Percentiles rank a stretch among this genome's conserved stretches.
Conservation (phyloP, 1,140 invertebrate species). For the Anadara kagoshimensis region DNA sequence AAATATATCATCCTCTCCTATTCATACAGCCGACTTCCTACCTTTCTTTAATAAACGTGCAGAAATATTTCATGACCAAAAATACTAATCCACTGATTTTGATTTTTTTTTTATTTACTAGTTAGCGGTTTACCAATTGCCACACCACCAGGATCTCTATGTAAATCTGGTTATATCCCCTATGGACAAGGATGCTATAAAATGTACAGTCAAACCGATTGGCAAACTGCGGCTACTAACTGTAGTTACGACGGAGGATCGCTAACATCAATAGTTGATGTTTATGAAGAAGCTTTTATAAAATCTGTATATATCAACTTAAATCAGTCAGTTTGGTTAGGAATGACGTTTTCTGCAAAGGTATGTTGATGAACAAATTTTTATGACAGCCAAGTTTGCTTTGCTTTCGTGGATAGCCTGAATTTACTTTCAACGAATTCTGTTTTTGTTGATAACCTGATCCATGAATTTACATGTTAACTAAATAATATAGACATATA, state of each 20-base stretch:
- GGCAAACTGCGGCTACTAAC: constrained; percentile 24
- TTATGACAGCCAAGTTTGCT: too few relatives aligned
- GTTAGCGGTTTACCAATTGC: background rate
- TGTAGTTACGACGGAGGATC: constrained; percentile 24
- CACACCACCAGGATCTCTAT: constrained; percentile 5
- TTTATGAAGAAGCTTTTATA: constrained; percentile 41
- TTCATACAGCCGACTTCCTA: too few relatives aligned
- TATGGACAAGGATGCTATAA: constrained; percentile 39
- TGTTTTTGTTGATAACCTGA: too few relatives aligned
- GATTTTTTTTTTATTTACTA: background rate
- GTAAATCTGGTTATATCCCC: constrained; percentile 6
- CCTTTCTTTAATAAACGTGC: too few relatives aligned
- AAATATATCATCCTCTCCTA: too few relatives aligned
- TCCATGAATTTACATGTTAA: too few relatives aligned
- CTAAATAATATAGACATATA: too few relatives aligned
- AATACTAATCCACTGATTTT: too few relatives aligned
- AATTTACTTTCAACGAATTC: too few relatives aligned
- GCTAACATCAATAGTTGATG: constrained; percentile 19
- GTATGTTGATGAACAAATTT: background rate
- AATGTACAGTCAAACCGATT: constrained; percentile 13
- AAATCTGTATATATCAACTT: constrained; percentile 1
- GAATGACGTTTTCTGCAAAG: background rate
- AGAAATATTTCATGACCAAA: too few relatives aligned
- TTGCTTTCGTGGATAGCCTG: too few relatives aligned
- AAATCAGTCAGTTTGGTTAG: background rate